Conservation (phyloP, 1,140 invertebrate species). For the Trichonephila clavipes region DNA sequence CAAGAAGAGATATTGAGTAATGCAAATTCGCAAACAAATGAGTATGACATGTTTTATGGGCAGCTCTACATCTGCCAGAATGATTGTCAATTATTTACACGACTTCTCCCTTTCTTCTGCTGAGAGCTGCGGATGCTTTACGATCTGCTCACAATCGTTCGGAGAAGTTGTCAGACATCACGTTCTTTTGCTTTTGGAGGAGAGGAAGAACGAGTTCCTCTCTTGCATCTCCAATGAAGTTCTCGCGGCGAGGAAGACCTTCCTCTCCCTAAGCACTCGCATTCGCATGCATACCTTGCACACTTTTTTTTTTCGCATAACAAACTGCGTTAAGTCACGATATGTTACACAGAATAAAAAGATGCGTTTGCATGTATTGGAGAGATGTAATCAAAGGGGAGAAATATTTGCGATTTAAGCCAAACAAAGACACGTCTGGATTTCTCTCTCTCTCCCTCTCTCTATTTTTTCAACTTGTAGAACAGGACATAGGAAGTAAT, state of each 20-base stretch:
- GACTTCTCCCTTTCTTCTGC: background rate
- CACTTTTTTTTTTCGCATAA: background rate
- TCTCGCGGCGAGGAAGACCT: background rate
- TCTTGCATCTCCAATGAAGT: background rate
- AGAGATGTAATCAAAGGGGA: background rate
- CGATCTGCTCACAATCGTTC: background rate
- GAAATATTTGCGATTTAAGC: constrained; percentile 3
- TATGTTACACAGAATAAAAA: background rate
- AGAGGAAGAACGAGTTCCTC: constrained; percentile 14
- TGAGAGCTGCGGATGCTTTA: background rate
- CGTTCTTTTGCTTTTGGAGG: background rate
- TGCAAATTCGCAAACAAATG: constrained; percentile 17
- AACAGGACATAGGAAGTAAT: background rate
- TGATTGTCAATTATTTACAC: constrained; percentile 1
- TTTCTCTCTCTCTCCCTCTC: background rate
- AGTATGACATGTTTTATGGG: constrained; percentile 21
- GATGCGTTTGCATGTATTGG: background rate
- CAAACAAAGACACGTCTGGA: background rate
- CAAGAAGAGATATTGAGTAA: background rate
- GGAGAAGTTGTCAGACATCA: constrained; percentile 10
- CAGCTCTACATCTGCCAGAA: constrained; percentile 13
- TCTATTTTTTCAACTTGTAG: background rate
- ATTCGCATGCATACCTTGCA: constrained; percentile 6
- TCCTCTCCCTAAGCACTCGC: background rate
- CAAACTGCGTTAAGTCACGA: constrained; percentile 10